These are phyloP conservation scores for Eristalis arbustorum DNA, from an alignment of 2,888 invertebrate genomes.

Conservation along the genomic window DNA sequence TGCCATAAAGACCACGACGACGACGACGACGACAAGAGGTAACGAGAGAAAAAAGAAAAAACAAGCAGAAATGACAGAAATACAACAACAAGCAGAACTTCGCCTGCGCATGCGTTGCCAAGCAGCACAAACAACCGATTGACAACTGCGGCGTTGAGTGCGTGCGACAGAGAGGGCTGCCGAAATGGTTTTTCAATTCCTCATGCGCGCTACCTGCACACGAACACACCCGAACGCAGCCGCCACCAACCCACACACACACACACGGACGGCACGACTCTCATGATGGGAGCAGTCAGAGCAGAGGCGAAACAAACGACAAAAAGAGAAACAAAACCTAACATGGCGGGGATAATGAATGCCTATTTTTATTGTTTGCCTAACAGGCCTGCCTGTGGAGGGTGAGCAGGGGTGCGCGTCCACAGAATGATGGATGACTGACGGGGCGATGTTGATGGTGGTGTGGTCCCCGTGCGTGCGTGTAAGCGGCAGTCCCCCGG, in stretches of 20 bases:
- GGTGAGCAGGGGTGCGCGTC: not conserved
- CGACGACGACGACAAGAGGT: not conserved
- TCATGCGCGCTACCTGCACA: conserved; percentile 57
- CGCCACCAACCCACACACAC: not conserved
- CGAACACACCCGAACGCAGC: conserved; percentile 34
- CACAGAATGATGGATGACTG: not conserved
- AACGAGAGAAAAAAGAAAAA: not conserved
- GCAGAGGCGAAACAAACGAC: conserved; percentile 52
- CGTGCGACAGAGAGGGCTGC: conserved; percentile 7
- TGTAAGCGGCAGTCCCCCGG: conserved; percentile 32
- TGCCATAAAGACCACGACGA: conserved; percentile 24
- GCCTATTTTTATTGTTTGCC: conserved; percentile 29
- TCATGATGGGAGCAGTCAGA: conserved; percentile 48
- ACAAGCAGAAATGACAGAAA: not conserved
- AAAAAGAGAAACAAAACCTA: conserved; percentile 68
- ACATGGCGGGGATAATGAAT: conserved; percentile 70
- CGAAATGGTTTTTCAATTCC: not conserved
- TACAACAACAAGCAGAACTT: not conserved
- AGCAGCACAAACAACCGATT: conserved; percentile 36
- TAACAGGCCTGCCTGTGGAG: not conserved
- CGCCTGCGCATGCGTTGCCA: conserved; percentile 57
- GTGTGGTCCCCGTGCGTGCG: conserved; percentile 17
- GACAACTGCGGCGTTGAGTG: conserved; percentile 32
- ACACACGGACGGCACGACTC: too few species aligned
- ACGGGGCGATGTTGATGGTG: conserved; percentile 20